Evolutionary conservation across 2,113 vertebrate species (phyloP), one percentile per base, ranked within the genome.

Genomic region (Microtus ochrogaster): DNA sequence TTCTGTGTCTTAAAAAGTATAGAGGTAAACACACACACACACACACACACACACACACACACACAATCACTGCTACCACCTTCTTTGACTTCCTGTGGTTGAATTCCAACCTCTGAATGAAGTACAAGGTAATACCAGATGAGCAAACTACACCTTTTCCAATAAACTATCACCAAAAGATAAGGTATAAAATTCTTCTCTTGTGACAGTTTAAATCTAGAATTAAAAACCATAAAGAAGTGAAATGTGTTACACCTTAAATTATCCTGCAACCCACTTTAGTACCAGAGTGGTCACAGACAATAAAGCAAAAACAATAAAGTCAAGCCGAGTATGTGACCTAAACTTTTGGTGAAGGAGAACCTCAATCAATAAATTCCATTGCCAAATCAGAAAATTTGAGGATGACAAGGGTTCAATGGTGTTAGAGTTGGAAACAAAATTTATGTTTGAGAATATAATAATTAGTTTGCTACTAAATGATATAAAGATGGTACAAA

Each of bases 61-160:
- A 68, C 66, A 33, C 5, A 36, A 21, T 58, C 55, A 0, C 68
- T 17, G 65, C 11, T 3, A 0, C 1, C 5, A 33, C 4, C 13
- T 36, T 73, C 70, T 52, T 79, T 90, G 26, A 61, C 22, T 77
- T 28, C 4, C 47, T 90, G 68, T 6, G 8, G 4, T 72, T 47
- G 55, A 2, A 76, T 79, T 78, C 1, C 41, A 70, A 55, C 16
- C 30, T 82, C n/a, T 78, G 14, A 0, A 44, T 66, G 63, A 86
- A 55, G 21, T 0, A 47, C 44, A 70, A 79, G 33, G 19, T 49
- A 63, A 77, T 63, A 2, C 2, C n/a, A 68, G 8, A 76, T 9
- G 7, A 89, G 22, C 4, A 36, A 73, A 63, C 58, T 36, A 89
- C 1, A 30, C 9, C 16, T 10, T 3, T 0, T 6, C 58, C 30